Evolutionary conservation across 92 coral and sea anemone species (phyloP).

Genomic region (Porites lobata): DNA sequence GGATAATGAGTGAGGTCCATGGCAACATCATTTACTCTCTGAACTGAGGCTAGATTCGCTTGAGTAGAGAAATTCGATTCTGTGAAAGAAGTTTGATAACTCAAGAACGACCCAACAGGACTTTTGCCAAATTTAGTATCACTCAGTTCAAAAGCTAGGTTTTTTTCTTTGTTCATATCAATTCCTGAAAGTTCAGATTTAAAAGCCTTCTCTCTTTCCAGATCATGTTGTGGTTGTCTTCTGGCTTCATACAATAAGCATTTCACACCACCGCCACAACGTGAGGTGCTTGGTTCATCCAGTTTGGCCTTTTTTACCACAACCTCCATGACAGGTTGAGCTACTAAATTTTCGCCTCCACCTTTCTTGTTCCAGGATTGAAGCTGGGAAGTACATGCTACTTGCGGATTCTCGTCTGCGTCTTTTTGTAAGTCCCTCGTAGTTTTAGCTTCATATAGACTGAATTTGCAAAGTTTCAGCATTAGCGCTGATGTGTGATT

Average conservation of each 20-base stretch:
- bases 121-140: conserved; percentile 43
- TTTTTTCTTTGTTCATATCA: conserved; percentile 8
- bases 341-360: conserved; percentile 46
- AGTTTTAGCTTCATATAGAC: no score
- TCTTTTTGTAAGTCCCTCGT: no score
- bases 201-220: conserved; percentile 16
- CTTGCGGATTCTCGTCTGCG: no score
- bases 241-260: conserved; percentile 13
- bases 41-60: conserved; percentile 30
- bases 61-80: conserved; percentile 48
- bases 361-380: conserved; percentile 70
- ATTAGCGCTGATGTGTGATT: conserved; percentile 53
- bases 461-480: conserved; percentile 63
- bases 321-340: conserved; percentile 57
- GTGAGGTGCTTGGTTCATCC: conserved; percentile 12
- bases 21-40: background rate
- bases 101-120: conserved; percentile 27
- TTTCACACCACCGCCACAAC: conserved; percentile 57
- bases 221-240: conserved; percentile 3
- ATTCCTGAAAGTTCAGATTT: conserved; percentile 31
- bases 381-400: no score
- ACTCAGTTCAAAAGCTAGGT: background rate
- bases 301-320: conserved; percentile 55
- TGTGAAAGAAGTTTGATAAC: conserved; percentile 45
- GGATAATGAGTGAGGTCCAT: background rate